phyloP scores from a whole-genome alignment of 1,140 invertebrate species.

The Lepidurus couesii region DNA sequence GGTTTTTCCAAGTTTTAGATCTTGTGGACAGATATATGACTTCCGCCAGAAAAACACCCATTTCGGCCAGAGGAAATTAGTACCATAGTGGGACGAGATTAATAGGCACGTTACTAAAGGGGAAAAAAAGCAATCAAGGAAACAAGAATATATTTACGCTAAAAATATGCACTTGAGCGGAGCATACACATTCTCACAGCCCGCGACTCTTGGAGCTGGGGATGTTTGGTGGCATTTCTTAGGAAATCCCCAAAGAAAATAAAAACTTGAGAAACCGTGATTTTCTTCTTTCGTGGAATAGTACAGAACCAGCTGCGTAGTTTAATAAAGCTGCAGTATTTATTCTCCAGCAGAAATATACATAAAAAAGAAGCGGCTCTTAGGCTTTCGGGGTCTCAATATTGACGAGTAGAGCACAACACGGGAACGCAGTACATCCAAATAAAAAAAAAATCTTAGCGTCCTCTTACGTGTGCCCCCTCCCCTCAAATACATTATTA shows the following conservation, averaged over 20 bases:
- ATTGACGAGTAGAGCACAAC: not conserved
- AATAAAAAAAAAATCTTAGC: not conserved
- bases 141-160: slow-evolving; percentile 11
- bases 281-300: not conserved
- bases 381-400: not conserved
- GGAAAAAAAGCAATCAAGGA: not conserved
- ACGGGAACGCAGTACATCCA: not conserved
- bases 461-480: not conserved
- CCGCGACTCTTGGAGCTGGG: not conserved
- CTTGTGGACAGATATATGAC: slow-evolving; percentile 11
- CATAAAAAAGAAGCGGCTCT: not conserved
- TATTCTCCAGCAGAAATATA: not conserved
- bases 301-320: slow-evolving; percentile 3
- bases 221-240: no score
- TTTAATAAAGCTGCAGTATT: slow-evolving; percentile 18
- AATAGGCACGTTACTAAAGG: not conserved
- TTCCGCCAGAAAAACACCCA: slow-evolving; percentile 13
- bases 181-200: not conserved
- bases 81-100: not conserved
- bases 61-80: not conserved
- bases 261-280: not conserved
- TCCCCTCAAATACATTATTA: slow-evolving; percentile 7
- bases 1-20: not conserved
- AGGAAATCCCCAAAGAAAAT: no score
- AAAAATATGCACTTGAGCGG: not conserved